Evolutionary conservation across 2,113 vertebrate genomes (phyloP).

Genomic region (Microtus montanus): DNA sequence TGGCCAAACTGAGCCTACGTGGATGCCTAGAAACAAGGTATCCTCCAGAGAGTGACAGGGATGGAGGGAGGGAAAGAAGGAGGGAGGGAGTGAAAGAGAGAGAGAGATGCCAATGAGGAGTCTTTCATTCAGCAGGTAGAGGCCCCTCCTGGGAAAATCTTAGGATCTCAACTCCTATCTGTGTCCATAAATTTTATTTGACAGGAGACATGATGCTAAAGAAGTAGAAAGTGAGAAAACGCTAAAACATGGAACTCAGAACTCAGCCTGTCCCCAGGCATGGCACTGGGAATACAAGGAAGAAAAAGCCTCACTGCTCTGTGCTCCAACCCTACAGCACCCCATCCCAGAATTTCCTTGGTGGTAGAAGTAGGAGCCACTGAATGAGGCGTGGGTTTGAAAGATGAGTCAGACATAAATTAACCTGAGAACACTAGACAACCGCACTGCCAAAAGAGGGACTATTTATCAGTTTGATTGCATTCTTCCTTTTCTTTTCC

Average conservation of each 20-base stretch:
- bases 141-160: constrained; percentile 50
- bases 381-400: neutral
- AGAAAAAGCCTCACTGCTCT: neutral
- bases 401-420: neutral
- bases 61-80: too few species aligned
- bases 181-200: constrained; percentile 33
- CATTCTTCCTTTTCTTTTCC: neutral
- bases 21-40: neutral
- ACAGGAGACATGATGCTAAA: constrained; percentile 40
- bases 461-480: neutral
- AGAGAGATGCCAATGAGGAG: neutral
- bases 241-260: neutral
- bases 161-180: constrained; percentile 19
- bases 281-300: neutral
- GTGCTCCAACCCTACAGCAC: accelerated
- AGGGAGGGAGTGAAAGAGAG: neutral
- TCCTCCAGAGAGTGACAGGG: neutral
- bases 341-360: neutral
- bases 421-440: neutral
- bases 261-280: neutral
- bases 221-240: constrained; percentile 21
- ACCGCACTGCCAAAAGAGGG: neutral
- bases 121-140: neutral
- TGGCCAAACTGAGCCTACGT: neutral
- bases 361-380: neutral